Percentiles rank a stretch among this genome's conserved stretches.
These are phyloP conservation scores for Lagopus muta DNA, from an alignment of 2,113 vertebrate genomes.

Conservation along the genomic window DNA sequence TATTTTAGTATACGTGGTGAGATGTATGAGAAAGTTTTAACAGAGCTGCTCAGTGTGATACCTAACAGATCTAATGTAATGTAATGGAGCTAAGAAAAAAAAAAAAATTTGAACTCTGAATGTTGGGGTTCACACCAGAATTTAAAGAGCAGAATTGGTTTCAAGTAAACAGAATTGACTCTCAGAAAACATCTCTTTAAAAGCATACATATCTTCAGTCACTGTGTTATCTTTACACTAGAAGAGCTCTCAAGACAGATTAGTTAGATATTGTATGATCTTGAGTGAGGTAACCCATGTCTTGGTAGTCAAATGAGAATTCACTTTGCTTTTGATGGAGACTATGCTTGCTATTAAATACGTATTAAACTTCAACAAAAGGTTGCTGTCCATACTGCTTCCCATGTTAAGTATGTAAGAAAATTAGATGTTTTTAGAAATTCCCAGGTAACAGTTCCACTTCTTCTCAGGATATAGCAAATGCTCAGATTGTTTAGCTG, in stretches of 20 bases:
- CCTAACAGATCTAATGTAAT: neutral
- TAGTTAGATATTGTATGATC: neutral
- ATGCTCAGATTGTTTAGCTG: slow-evolving; percentile 8
- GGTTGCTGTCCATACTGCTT: neutral
- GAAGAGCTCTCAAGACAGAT: neutral
- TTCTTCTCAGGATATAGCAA: neutral
- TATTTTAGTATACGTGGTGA: neutral
- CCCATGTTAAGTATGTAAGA: neutral
- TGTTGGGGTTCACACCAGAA: neutral
- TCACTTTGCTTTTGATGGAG: neutral
- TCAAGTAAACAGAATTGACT: neutral
- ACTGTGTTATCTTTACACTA: neutral
- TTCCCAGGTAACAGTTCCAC: neutral
- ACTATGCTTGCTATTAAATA: neutral
- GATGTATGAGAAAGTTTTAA: neutral
- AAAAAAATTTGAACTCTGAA: neutral
- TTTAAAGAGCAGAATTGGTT: neutral
- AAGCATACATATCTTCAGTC: neutral
- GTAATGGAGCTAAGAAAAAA: neutral
- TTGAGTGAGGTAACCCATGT: neutral
- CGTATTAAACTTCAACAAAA: neutral
- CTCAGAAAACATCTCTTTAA: neutral
- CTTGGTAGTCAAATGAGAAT: neutral
- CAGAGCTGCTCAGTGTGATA: neutral
- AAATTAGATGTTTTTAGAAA: neutral